A percentile compares a stretch with the other conserved stretches of the same genome.
phyloP scores from a whole-genome alignment of 2,797 vertebrate species.

The Neomorphus geoffroyi region DNA sequence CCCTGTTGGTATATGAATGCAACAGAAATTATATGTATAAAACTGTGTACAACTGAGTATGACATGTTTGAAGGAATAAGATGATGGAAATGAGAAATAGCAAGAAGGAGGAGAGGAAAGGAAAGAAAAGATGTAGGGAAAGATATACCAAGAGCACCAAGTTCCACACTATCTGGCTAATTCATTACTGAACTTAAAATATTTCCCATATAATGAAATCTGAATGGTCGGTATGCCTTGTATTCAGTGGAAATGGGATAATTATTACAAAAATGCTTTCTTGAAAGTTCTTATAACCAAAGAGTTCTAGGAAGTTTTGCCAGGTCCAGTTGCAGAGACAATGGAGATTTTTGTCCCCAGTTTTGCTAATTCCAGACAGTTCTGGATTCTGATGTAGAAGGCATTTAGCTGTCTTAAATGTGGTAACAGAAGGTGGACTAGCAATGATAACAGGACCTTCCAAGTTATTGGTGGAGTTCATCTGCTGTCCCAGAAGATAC shows the following conservation, averaged over 20 bases:
- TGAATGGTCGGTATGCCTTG: constrained; percentile 50
- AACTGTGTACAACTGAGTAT: neutral
- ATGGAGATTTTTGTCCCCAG: neutral
- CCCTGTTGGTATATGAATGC: neutral
- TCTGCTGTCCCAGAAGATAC: neutral
- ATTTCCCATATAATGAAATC: constrained; percentile 33
- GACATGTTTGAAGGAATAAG: neutral
- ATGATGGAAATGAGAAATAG: neutral
- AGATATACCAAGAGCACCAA: neutral
- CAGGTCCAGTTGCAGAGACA: constrained; percentile 59
- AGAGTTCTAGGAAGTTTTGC: constrained; percentile 50
- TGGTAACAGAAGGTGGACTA: constrained; percentile 42
- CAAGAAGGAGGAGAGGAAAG: neutral
- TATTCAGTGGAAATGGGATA: constrained; percentile 62
- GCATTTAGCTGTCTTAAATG: constrained; percentile 24
- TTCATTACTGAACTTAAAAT: neutral
- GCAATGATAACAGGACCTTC: neutral
- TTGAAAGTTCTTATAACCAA: constrained; percentile 59
- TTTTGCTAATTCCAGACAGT: constrained; percentile 61
- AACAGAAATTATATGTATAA: neutral
- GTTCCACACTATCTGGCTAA: neutral
- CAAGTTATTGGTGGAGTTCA: neutral
- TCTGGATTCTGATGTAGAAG: constrained; percentile 31
- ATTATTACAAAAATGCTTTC: constrained; percentile 65
- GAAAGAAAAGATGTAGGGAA: neutral